Evolutionary conservation across 2,797 vertebrate species (phyloP), one percentile per base, ranked within the genome.

Genomic region (Tympanoctomys barrerae): DNA sequence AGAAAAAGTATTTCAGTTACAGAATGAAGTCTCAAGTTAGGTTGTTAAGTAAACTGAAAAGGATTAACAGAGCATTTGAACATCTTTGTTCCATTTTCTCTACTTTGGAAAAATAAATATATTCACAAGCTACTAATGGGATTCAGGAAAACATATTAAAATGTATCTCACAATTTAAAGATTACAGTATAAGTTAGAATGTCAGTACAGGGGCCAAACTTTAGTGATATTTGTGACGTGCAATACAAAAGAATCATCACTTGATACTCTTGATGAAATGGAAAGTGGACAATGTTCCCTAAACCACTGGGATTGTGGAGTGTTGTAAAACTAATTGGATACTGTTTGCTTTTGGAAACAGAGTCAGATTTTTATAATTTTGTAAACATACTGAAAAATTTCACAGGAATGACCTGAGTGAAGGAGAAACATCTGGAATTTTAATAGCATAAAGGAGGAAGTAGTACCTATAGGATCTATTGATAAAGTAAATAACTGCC

Each of bases 381-480:
- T 84, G 96, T 96, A 90, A 96, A 89, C 84, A 94, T 36, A 36
- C 31, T 89, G 54, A 92, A 89, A 89, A 92, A 87, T 62, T 73
- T 68, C 59, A 89, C 57, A 91, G 49, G 94, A 93, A 87, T 87
- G 75, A 96, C 71, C 91, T n/a, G 39, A 83, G n/a, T 71, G 66
- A 39, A 57, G 87, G 89, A 94, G 66, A 94, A 96, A 93, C 93
- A 93, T 95, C 94, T 97, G 95, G 91, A 94, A 89, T 8, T 5
- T 91, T 95, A 93, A 86, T 77, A 91, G 66, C 21, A 12, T 84
- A 46, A 80, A 61, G 89, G 89, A 71, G 75, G 87, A 57, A 95
- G 36, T 31, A 71, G 31, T 7, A 46, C 24, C 57, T 24, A 10
- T 73, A 62, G 57, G 61, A 87, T 14, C 31, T 95, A n/a, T 57